Conservation (phyloP, 2,113 vertebrate species). For the Perognathus longimembris region DNA sequence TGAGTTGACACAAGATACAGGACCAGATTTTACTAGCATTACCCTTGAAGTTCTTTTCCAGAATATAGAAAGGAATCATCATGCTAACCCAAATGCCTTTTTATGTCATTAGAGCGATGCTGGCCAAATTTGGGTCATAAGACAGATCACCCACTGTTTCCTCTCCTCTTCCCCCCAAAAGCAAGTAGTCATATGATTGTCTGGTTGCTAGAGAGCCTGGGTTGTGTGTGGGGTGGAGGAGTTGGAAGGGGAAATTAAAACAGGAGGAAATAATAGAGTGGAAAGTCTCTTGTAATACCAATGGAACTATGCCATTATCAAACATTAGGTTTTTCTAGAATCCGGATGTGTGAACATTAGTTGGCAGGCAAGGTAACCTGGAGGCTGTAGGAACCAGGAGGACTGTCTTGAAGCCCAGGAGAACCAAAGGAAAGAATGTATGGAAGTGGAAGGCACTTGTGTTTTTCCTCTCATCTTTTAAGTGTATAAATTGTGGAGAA, state of each 20-base stretch:
- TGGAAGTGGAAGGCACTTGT: neutral
- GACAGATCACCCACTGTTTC: slow-evolving; percentile 16
- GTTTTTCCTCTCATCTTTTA: slow-evolving; percentile 49
- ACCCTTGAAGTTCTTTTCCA: slow-evolving; percentile 36
- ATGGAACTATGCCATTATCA: neutral
- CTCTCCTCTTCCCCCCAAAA: neutral
- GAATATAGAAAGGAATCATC: neutral
- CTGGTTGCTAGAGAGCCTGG: neutral
- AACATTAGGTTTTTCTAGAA: slow-evolving; percentile 34
- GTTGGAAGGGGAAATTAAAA: neutral
- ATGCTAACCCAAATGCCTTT: neutral
- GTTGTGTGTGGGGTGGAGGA: neutral
- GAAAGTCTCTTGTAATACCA: neutral
- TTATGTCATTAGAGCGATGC: slow-evolving; percentile 4
- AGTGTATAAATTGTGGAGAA: slow-evolving; percentile 62
- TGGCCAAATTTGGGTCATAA: neutral
- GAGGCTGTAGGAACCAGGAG: neutral
- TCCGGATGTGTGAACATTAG: neutral
- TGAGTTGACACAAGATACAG: slow-evolving; percentile 59
- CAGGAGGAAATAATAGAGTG: slow-evolving; percentile 17
- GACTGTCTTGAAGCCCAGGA: neutral
- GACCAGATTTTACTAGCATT: slow-evolving; percentile 68
- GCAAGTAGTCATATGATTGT: neutral
- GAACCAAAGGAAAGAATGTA: neutral
- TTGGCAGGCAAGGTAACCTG: neutral